A percentile compares a stretch with the other conserved stretches of the same genome.
Conservation (phyloP, 2,888 invertebrate species). For the Trimorus sp. region DNA sequence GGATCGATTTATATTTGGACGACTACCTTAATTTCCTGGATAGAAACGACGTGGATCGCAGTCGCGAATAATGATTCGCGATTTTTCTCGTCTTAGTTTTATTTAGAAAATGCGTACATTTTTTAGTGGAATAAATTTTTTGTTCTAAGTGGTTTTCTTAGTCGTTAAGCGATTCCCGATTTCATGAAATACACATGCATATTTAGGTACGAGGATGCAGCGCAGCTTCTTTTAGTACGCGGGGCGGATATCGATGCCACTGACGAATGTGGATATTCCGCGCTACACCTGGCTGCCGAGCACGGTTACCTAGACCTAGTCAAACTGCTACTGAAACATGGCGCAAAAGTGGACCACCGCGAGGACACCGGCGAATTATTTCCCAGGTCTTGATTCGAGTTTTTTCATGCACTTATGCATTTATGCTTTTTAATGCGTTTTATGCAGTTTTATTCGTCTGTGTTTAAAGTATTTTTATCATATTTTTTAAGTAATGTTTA, state of each 20-base stretch:
- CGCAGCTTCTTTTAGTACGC: slow-evolving; percentile 89
- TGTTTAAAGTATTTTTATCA: too few relatives aligned
- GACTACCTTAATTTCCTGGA: not conserved
- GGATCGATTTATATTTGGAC: slow-evolving; percentile 8
- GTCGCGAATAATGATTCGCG: too few relatives aligned
- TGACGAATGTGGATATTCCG: slow-evolving; percentile 95
- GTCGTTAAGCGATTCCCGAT: slow-evolving; percentile 37
- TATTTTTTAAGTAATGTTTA: too few relatives aligned
- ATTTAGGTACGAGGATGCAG: slow-evolving; percentile 88
- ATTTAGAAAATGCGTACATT: too few relatives aligned
- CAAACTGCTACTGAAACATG: slow-evolving; percentile 88
- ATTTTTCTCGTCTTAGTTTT: too few relatives aligned
- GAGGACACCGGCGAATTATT: slow-evolving; percentile 88
- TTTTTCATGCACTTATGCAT: not conserved
- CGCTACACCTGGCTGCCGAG: slow-evolving; percentile 94
- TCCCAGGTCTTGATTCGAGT: slow-evolving; percentile 80
- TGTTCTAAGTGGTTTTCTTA: slow-evolving; percentile 19
- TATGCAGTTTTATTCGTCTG: too few relatives aligned
- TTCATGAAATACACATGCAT: slow-evolving; percentile 45
- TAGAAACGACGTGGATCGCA: too few relatives aligned
- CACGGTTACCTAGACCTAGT: slow-evolving; percentile 89
- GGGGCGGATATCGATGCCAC: slow-evolving; percentile 92
- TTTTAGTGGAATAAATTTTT: too few relatives aligned
- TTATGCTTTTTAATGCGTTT: too few relatives aligned
- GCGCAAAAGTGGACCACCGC: slow-evolving; percentile 91